These are phyloP conservation scores for Hippoglossus stenolepis DNA, from an alignment of 2,113 vertebrate genomes.

Conservation along the genomic window DNA sequence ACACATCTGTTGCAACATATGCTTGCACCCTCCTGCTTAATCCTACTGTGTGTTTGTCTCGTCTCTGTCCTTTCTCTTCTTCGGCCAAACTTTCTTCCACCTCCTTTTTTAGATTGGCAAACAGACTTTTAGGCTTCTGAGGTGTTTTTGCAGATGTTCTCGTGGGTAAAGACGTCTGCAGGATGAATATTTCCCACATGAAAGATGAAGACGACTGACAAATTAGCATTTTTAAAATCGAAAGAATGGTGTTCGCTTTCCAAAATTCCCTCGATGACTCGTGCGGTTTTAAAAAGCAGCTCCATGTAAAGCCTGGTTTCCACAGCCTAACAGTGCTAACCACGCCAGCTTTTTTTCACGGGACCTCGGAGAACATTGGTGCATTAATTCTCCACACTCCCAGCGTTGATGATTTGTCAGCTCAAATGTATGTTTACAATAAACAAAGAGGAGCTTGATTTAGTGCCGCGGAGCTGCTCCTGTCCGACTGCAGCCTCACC, in stretches of 20 bases:
- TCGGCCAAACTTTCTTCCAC: not conserved
- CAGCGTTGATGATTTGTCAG: conserved; percentile 9
- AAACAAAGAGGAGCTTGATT: conserved; percentile 7
- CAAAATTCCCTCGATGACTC: not conserved
- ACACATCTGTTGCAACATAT: conserved; percentile 53
- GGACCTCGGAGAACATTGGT: not conserved
- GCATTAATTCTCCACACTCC: not conserved
- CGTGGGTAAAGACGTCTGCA: not conserved
- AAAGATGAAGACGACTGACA: too few species aligned
- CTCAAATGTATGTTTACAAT: not conserved
- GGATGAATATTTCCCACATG: not conserved
- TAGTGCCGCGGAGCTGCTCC: not conserved
- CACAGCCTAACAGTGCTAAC: not conserved
- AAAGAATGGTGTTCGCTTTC: too few species aligned
- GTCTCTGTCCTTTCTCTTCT: conserved; percentile 18
- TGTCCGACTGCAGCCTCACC: conserved; percentile 18
- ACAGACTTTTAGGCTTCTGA: not conserved
- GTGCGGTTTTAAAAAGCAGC: conserved; percentile 4
- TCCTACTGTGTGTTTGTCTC: conserved; percentile 20
- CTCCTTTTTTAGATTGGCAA: not conserved
- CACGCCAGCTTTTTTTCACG: not conserved
- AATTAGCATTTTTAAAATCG: too few species aligned
- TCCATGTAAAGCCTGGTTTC: not conserved
- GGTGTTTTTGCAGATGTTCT: not conserved
- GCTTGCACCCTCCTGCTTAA: conserved; percentile 36